Evolutionary conservation across 2,113 vertebrate genomes (phyloP).

Genomic region (Sakesphorus luctuosus): DNA sequence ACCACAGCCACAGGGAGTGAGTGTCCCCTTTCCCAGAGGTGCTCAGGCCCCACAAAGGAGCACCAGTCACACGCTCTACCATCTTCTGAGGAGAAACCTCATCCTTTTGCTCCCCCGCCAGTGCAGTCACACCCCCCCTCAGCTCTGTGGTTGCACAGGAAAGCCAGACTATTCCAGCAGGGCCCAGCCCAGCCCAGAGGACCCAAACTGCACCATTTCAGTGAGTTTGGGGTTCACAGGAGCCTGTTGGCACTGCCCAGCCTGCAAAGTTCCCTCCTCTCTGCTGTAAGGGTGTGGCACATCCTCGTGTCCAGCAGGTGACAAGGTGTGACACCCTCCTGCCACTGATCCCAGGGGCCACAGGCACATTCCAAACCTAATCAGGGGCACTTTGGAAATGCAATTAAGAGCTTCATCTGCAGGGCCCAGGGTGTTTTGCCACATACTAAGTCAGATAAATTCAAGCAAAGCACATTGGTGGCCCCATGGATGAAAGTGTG

Average conservation of each 20-base stretch:
- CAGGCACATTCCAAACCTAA: constrained; percentile 47
- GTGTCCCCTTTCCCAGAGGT: neutral
- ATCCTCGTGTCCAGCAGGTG: neutral
- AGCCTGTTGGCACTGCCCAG: neutral
- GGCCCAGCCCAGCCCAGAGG: neutral
- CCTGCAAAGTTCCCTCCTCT: constrained; percentile 22
- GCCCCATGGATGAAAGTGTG: neutral
- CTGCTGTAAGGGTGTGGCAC: neutral
- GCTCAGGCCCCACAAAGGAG: neutral
- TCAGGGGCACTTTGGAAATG: constrained; percentile 52
- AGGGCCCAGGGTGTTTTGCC: constrained; percentile 26
- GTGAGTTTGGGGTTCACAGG: constrained; percentile 3
- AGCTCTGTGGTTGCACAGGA: neutral
- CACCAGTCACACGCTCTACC: constrained; percentile 39
- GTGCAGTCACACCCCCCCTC: neutral
- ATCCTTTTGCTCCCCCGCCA: constrained; percentile 31
- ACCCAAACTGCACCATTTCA: neutral
- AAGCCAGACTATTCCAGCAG: neutral
- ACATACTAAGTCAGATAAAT: constrained; percentile 35
- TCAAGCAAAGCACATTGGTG: constrained; percentile 26
- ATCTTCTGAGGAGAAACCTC: constrained; percentile 43
- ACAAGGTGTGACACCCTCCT: neutral
- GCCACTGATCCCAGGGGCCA: neutral
- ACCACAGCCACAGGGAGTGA: neutral
- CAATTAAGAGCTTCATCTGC: constrained; percentile 68